phyloP scores from a whole-genome alignment of 2,113 vertebrate species.

The Brevimyrus niger region DNA sequence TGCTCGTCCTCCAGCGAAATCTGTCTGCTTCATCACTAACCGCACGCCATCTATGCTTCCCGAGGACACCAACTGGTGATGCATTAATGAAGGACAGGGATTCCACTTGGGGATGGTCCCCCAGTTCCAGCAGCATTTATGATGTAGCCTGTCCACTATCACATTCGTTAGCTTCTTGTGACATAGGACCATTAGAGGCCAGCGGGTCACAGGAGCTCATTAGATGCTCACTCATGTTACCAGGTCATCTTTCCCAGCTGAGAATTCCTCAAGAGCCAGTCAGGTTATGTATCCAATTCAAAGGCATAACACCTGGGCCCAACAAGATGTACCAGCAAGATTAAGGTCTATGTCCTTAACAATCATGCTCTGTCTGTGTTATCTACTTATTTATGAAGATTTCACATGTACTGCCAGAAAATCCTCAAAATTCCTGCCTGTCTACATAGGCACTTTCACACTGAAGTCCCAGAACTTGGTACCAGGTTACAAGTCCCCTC shows the following conservation, averaged over 20 bases:
- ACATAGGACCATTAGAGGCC: background rate
- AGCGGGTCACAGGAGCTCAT: background rate
- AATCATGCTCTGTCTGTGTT: background rate
- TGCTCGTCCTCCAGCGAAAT: slow-evolving; percentile 49
- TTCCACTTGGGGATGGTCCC: background rate
- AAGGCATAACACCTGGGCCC: background rate
- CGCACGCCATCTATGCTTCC: slow-evolving; percentile 40
- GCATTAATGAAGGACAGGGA: background rate
- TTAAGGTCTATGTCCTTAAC: background rate
- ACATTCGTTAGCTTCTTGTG: background rate
- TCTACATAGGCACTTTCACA: too few species aligned
- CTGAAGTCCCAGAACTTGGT: too few species aligned
- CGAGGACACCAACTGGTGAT: slow-evolving; percentile 18
- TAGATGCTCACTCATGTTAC: background rate
- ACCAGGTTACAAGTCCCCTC: too few species aligned
- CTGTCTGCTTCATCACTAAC: slow-evolving; percentile 39
- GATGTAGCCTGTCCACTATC: background rate
- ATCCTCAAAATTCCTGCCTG: too few species aligned
- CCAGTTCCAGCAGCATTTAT: background rate
- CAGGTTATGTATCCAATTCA: background rate
- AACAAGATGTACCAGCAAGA: background rate
- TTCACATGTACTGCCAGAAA: background rate
- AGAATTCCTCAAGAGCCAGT: background rate
- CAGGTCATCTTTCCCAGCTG: background rate
- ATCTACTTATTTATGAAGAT: background rate